phyloP scores from a whole-genome alignment of 1,140 invertebrate genomes.

The Drosophila ironensis region DNA sequence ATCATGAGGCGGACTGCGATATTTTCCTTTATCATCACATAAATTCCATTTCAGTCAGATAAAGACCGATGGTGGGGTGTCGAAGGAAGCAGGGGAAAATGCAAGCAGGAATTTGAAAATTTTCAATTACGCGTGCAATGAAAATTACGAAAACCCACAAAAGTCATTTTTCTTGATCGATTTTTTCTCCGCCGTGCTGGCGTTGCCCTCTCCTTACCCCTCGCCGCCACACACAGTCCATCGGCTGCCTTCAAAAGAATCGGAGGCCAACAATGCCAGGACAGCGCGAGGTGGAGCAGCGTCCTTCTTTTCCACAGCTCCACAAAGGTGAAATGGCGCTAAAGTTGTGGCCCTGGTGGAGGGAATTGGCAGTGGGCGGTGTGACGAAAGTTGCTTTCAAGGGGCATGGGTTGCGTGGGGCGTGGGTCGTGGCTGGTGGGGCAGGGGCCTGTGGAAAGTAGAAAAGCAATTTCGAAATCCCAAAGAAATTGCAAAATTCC shows the following conservation, averaged over 20 bases:
- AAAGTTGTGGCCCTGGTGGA: slow-evolving; percentile 20
- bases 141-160: slow-evolving; percentile 80
- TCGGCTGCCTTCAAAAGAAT: slow-evolving; percentile 65
- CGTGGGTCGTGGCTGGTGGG: not conserved
- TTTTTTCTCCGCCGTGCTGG: slow-evolving; percentile 44
- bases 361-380: slow-evolving; percentile 7
- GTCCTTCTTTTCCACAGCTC: slow-evolving; percentile 39
- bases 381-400: not conserved
- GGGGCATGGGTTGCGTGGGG: too few relatives aligned
- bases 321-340: slow-evolving; percentile 60
- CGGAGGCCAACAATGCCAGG: slow-evolving; percentile 65
- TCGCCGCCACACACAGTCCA: not conserved
- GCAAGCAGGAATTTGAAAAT: slow-evolving; percentile 80
- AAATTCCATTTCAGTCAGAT: slow-evolving; percentile 66
- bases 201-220: slow-evolving; percentile 2
- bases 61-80: slow-evolving; percentile 3
- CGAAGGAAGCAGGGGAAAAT: slow-evolving; percentile 36
- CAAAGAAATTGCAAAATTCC: slow-evolving; percentile 81
- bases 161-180: slow-evolving; percentile 81
- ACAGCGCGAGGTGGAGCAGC: slow-evolving; percentile 12
- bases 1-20: slow-evolving; percentile 33
- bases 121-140: slow-evolving; percentile 80
- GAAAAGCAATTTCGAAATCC: slow-evolving; percentile 80
- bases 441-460: slow-evolving; percentile 59
- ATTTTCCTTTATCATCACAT: slow-evolving; percentile 75